Conservation (phyloP, 1,140 invertebrate species). For the Trichonephila clavipes region DNA sequence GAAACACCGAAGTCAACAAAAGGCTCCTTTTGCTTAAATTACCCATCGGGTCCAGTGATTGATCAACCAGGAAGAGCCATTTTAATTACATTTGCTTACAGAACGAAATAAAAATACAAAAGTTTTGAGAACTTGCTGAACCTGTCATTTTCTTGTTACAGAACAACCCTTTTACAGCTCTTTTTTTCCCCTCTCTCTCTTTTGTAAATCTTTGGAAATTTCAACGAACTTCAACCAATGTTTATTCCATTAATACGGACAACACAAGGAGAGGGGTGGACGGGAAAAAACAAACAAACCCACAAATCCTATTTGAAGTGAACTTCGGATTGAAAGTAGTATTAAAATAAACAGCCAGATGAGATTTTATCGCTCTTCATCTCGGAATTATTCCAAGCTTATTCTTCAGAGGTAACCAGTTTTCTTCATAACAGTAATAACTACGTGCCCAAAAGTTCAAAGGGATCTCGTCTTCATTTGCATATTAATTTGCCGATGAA, state of each 20-base stretch:
- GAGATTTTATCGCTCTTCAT: neutral
- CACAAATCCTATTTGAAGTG: constrained; percentile 4
- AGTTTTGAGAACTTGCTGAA: constrained; percentile 24
- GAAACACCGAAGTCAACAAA: neutral
- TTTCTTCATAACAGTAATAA: constrained; percentile 44
- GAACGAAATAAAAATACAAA: neutral
- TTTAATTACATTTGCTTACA: constrained; percentile 52
- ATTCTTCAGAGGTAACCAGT: constrained; percentile 40
- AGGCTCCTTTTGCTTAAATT: neutral
- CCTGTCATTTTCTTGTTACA: constrained; percentile 36
- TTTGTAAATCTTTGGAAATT: constrained; percentile 7
- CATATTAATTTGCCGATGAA: constrained; percentile 74
- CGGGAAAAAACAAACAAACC: neutral
- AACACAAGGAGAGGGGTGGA: neutral
- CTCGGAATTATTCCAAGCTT: constrained; percentile 14
- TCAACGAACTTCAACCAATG: neutral
- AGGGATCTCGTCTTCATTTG: constrained; percentile 56
- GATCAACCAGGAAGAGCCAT: constrained; percentile 62
- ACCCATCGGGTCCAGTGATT: constrained; percentile 35
- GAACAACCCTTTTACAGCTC: neutral
- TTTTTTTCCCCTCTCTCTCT: neutral
- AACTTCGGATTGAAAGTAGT: constrained; percentile 13
- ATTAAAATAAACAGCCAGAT: constrained; percentile 29
- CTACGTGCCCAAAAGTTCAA: constrained; percentile 49
- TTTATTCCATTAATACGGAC: neutral